Base-by-base conservation (phyloP, 2,113 vertebrate genomes). In the Acanthisitta chloris region DNA sequence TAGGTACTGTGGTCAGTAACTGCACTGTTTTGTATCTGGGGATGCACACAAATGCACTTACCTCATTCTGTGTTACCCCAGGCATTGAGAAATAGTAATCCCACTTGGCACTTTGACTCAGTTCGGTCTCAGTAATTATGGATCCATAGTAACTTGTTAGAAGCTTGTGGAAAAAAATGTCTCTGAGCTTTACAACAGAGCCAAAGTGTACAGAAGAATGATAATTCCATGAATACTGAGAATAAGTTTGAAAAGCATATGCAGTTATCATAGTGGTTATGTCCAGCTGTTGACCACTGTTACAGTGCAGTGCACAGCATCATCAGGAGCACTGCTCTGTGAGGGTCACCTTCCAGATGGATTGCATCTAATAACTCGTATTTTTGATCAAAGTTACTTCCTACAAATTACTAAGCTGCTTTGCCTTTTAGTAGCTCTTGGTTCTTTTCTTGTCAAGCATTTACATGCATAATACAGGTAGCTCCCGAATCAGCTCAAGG, bases 81-180 rank as follows among this genome's bases (percentile, higher is more conserved):
- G 33, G 51, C 57, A 36, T 14, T 45, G 54, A 52, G 78, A 55
- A 91, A 31, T 33, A 62, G 38, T 85, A 85, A 88, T 86, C 70
- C 46, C 2, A 5, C 55, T 59, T 91, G 78, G 91, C 86, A 86
- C 92, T 94, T 92, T 46, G 58, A 79, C 77, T 91, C 59, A n/a
- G 5, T 94, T 86, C 85, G 74, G 58, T 86, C 52, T 92, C 81
- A 87, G 86, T 79, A 90, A 92, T 94, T 80, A 91, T 15, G 52
- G 67, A 84, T 67, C 24, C 49, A 55, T 51, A 80, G 31, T 46
- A 87, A 85, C 73, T 87, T 80, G 54, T 62, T 91, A 80, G 59
- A 86, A 86, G 52, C 34, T 73, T 65, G 67, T 55, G 70, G n/a
- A n/a, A 72, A 85, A 83, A 93, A 77, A 62, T 6, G 4, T 49